Percentiles rank a stretch among this genome's conserved stretches.
Evolutionary conservation across 1,140 invertebrate species (phyloP).

Genomic region (Helicoverpa armigera): DNA sequence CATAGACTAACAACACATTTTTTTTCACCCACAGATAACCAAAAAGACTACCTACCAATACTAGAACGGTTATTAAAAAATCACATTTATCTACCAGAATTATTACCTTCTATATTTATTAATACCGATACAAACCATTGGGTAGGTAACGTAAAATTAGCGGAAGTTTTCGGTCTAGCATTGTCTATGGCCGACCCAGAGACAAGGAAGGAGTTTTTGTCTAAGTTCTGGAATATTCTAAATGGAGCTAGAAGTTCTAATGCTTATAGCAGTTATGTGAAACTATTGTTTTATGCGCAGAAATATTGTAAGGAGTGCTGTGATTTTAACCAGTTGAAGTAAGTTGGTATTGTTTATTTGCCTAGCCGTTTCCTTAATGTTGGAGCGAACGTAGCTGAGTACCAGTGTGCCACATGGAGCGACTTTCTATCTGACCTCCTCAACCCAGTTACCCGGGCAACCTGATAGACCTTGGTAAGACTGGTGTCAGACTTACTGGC

Average conservation of each 20-base stretch:
- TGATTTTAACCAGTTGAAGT: background rate
- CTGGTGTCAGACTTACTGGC: no score
- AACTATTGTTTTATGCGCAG: constrained; percentile 1
- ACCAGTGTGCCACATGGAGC: no score
- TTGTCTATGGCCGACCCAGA: background rate
- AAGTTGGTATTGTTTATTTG: background rate
- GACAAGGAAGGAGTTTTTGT: background rate
- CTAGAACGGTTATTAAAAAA: constrained; percentile 27
- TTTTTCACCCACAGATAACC: background rate
- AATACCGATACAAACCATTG: background rate
- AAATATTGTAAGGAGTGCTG: background rate
- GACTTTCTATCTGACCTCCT: no score
- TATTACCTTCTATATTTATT: background rate
- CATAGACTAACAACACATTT: background rate
- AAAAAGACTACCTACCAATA: background rate
- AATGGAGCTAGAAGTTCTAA: background rate
- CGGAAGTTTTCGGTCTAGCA: constrained; percentile 3
- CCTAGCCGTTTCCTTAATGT: background rate
- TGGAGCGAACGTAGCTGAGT: no score
- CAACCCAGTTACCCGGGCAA: no score
- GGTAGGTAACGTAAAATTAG: background rate
- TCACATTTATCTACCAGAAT: background rate
- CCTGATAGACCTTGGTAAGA: no score
- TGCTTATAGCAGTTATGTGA: background rate
- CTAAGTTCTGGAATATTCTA: constrained; percentile 5